Evolutionary conservation across 2,888 invertebrate genomes (phyloP).

Genomic region (Xanthia icteritia): DNA sequence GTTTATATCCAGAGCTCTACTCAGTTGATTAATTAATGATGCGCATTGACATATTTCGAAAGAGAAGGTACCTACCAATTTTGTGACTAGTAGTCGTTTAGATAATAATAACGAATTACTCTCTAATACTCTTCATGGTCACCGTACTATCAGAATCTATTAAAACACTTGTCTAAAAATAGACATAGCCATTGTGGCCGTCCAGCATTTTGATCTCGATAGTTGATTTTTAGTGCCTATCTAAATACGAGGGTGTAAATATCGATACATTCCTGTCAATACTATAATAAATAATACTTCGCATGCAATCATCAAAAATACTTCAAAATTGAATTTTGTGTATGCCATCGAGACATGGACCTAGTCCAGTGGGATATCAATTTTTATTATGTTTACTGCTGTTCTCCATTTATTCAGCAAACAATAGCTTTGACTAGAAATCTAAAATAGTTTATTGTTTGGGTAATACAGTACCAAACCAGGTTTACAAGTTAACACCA

Average conservation of each 20-base stretch:
- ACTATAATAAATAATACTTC: slow-evolving; percentile 35
- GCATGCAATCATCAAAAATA: slow-evolving; percentile 1
- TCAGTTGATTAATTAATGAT: too few relatives aligned
- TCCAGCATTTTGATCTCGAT: slow-evolving; percentile 67
- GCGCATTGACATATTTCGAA: too few relatives aligned
- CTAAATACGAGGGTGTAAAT: slow-evolving; percentile 68
- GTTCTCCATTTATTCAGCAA: not conserved
- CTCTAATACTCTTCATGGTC: slow-evolving; percentile 59
- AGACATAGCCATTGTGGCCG: slow-evolving; percentile 71
- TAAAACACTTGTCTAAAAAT: slow-evolving; percentile 77
- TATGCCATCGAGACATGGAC: not conserved
- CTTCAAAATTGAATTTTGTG: not conserved
- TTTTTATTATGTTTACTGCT: not conserved
- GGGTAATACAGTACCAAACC: too few relatives aligned
- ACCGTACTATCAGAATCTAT: slow-evolving; percentile 69
- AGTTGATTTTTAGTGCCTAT: slow-evolving; percentile 68
- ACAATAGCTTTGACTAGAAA: not conserved
- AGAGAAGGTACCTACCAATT: too few relatives aligned
- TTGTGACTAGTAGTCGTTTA: too few relatives aligned
- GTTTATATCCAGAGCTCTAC: too few relatives aligned
- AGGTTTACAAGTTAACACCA: too few relatives aligned
- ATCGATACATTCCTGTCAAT: slow-evolving; percentile 44
- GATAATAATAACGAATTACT: not conserved
- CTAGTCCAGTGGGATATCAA: not conserved
- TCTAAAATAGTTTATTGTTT: too few relatives aligned